Conservation (phyloP, 2,888 invertebrate genomes). For the Phaonia tiefii region DNA sequence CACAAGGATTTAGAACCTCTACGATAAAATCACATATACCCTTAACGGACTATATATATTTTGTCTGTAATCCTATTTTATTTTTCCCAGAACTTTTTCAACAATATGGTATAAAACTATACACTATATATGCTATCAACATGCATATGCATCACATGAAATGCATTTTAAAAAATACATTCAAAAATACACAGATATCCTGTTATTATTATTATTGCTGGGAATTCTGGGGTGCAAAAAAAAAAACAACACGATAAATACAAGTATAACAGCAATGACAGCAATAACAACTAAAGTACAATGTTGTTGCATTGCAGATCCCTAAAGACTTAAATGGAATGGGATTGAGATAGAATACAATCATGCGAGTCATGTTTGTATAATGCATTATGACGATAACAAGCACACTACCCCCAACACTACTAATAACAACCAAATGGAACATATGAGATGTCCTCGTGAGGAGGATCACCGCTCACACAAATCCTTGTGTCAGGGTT, state of each 20-base stretch:
- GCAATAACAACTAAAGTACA: background rate
- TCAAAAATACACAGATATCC: no score
- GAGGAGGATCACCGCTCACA: no score
- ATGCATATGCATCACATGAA: no score
- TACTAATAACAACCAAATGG: background rate
- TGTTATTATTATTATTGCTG: conserved; percentile 1
- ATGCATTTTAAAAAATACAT: no score
- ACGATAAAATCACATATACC: no score
- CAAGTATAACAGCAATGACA: background rate
- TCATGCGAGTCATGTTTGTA: background rate
- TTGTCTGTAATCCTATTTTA: no score
- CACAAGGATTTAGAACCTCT: no score
- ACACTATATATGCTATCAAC: no score
- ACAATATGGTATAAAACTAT: no score
- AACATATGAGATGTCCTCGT: conserved; percentile 1
- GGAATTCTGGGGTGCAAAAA: background rate
- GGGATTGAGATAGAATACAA: background rate
- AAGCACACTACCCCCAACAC: no score
- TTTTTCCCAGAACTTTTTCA: no score
- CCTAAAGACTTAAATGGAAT: conserved; percentile 6
- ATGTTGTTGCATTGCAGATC: conserved; percentile 7
- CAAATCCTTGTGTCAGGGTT: background rate
- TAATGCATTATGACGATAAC: conserved; percentile 6
- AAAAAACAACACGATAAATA: background rate
- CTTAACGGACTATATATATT: no score